Evolutionary conservation across 2,888 invertebrate genomes (phyloP).

Genomic region (Strigamia crassipes): DNA sequence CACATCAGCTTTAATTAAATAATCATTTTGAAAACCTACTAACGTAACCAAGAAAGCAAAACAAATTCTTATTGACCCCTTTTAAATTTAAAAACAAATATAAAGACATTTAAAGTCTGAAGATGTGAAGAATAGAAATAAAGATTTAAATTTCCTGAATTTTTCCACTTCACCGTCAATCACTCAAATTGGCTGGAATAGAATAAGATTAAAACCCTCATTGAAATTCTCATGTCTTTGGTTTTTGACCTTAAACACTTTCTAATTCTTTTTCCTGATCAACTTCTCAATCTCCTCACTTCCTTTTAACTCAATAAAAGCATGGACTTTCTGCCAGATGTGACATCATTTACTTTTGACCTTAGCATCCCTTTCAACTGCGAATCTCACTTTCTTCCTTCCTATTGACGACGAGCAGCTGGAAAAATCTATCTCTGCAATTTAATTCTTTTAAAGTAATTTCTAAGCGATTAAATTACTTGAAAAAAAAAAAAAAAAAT

Average conservation of each 20-base stretch:
- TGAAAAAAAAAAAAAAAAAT: background rate
- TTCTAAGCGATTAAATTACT: background rate
- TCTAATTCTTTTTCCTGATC: background rate
- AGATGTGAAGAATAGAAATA: background rate
- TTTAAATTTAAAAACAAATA: too few species aligned
- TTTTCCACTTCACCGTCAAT: too few species aligned
- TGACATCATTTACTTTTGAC: constrained; percentile 19
- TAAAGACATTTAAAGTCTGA: too few species aligned
- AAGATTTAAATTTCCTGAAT: background rate
- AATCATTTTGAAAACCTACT: too few species aligned
- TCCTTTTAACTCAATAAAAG: constrained; percentile 2
- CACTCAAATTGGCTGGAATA: background rate
- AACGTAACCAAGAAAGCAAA: too few species aligned
- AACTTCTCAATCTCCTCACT: background rate
- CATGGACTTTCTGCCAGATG: constrained; percentile 11
- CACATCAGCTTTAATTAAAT: too few species aligned
- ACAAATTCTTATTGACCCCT: too few species aligned
- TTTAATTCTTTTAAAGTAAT: background rate
- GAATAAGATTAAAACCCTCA: background rate
- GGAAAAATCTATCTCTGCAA: background rate
- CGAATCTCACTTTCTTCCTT: background rate
- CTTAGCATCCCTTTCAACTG: constrained; percentile 8
- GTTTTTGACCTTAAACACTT: background rate
- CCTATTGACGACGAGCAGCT: background rate
- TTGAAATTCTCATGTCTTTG: background rate